Evolutionary conservation across 2,113 vertebrate species (phyloP), one percentile per base, ranked within the genome.

Genomic region (Xiphophorus couchianus): DNA sequence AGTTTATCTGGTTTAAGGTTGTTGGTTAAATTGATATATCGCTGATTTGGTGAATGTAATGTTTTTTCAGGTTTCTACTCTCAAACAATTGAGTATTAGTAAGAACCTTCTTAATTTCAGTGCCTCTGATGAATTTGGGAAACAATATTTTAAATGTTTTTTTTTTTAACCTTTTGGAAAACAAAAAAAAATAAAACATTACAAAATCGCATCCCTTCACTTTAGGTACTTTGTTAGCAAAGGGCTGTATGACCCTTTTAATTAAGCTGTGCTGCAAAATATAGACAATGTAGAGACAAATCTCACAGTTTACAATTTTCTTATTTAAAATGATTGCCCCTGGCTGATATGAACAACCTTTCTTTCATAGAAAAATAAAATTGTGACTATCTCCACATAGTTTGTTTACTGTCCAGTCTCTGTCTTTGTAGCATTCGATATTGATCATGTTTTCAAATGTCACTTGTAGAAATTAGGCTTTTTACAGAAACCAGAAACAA

Each of bases 311-410:
- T 84, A 90, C 87, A 90, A 86, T 91, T 89, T 89, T 85, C 84
- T 88, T 83, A 76, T 91, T 91, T 89, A 91, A 93, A 92, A 87
- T 91, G 92, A 93, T 94, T 92, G 93, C 91, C 92, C 92, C 92
- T 90, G 92, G 93, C 93, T 91, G 88, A 91, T 93, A 93, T 91
- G 89, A 93, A 93, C 90, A 92, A 91, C 88, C 83, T 94, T 93
- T 83, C 92, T 87, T 93, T 94, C 90, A 89, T 94, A 95, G 86
- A 95, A 95, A 95, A 95, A 95, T 95, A 95, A 94, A 94, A 92
- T 89, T 91, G 91, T 93, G 90, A 90, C 92, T 93, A 92, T 92
- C 85, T 93, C 90, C 89, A 91, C 86, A 85, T 86, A 79, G 62
- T 85, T 87, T 86, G 72, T 76, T 71, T 77, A 77, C 79, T 73